These are phyloP conservation scores for Cyrtorhinus lividipennis DNA, from an alignment of 1,140 invertebrate genomes.

Conservation along the genomic window DNA sequence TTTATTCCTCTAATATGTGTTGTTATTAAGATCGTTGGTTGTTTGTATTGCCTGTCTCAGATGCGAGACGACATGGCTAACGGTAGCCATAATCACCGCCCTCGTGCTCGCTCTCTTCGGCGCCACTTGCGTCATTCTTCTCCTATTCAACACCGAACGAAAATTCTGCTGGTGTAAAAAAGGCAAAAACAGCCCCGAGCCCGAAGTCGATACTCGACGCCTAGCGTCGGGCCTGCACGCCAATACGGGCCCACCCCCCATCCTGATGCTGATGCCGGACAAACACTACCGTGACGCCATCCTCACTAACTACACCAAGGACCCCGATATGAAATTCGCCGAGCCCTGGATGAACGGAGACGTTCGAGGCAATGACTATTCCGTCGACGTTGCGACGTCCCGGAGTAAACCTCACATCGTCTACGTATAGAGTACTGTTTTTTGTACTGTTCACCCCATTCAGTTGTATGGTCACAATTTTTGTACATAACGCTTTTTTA, in stretches of 20 bases:
- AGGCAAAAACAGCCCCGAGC: slow-evolving; percentile 32
- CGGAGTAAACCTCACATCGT: slow-evolving; percentile 20
- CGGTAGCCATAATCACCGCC: slow-evolving; percentile 38
- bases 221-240: slow-evolving; percentile 33
- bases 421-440: slow-evolving; percentile 15
- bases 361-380: slow-evolving; percentile 7
- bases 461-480: too few relatives aligned
- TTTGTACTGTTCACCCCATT: not conserved
- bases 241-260: slow-evolving; percentile 9
- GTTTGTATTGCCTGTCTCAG: not conserved
- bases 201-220: slow-evolving; percentile 30
- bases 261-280: slow-evolving; percentile 24
- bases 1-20: too few relatives aligned
- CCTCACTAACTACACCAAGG: slow-evolving; percentile 38
- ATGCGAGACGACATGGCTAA: slow-evolving; percentile 43
- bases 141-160: slow-evolving; percentile 40
- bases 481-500: too few relatives aligned
- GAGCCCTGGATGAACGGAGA: slow-evolving; percentile 36
- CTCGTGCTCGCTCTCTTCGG: slow-evolving; percentile 36
- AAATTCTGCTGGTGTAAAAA: slow-evolving; percentile 30
- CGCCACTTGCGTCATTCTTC: slow-evolving; percentile 30
- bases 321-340: slow-evolving; percentile 39
- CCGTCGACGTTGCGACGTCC: not conserved
- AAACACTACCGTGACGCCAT: slow-evolving; percentile 30
- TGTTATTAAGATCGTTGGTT: too few relatives aligned